phyloP scores from a whole-genome alignment of 2,888 invertebrate genomes.

The Xanthorhoe spadicearia region DNA sequence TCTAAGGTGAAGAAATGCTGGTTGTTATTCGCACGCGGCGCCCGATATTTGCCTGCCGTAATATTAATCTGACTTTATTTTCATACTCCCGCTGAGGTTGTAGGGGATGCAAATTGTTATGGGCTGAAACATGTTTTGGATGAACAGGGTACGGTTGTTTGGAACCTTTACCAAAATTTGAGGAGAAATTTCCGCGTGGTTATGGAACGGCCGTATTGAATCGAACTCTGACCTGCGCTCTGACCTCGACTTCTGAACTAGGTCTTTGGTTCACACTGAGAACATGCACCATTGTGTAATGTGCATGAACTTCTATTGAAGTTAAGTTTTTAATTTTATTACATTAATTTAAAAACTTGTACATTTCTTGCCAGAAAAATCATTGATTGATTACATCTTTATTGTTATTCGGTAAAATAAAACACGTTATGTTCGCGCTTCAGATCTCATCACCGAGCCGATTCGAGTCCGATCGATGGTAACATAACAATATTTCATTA shows the following conservation, averaged over 20 bases:
- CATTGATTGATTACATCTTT: background rate
- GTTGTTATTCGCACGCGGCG: conserved; percentile 64
- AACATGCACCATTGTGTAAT: conserved; percentile 15
- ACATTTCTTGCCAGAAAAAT: background rate
- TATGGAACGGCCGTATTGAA: conserved; percentile 13
- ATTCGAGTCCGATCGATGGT: conserved; percentile 3
- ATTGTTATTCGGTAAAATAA: background rate
- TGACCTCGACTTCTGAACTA: conserved; percentile 29
- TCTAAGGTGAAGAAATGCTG: conserved; percentile 62
- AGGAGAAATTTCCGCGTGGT: conserved; percentile 15
- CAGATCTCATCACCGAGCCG: conserved; percentile 1
- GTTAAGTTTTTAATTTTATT: background rate
- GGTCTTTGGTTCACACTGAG: conserved; percentile 21
- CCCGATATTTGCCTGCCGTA: conserved; percentile 54
- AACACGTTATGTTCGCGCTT: background rate
- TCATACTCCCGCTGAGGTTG: conserved; percentile 68
- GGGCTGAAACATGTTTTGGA: conserved; percentile 30
- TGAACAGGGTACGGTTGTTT: conserved; percentile 16
- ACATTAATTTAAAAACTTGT: background rate
- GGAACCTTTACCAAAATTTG: conserved; percentile 7
- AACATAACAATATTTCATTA: conserved; percentile 5
- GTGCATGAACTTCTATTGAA: no score
- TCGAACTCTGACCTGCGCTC: conserved; percentile 27
- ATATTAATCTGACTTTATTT: conserved; percentile 72
- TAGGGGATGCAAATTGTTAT: conserved; percentile 57